Conservation (phyloP, 1,140 invertebrate genomes). For the Cylas formicarius region DNA sequence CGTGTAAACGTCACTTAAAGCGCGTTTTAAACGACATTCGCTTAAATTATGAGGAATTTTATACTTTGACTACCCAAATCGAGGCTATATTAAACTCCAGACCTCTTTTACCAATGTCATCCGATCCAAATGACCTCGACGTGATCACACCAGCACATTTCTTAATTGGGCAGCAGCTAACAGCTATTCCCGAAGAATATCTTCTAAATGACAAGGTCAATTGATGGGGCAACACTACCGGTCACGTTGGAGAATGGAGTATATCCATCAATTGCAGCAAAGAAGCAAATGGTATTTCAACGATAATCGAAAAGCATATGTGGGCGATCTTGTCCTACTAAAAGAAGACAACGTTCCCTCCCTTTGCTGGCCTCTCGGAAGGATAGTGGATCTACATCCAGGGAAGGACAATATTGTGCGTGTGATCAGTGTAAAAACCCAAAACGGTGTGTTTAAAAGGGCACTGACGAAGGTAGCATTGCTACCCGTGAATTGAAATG, state of each 20-base stretch:
- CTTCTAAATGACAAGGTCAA: constrained; percentile 16
- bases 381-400: constrained; percentile 33
- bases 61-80: constrained; percentile 29
- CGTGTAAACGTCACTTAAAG: constrained; percentile 22
- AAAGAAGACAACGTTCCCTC: constrained; percentile 24
- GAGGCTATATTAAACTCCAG: constrained; percentile 35
- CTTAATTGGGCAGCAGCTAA: constrained; percentile 31
- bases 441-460: background rate
- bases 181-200: constrained; percentile 32
- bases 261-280: constrained; percentile 25
- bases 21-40: constrained; percentile 24
- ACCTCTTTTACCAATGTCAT: constrained; percentile 19
- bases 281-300: constrained; percentile 20
- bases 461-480: too few relatives aligned
- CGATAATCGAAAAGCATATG: background rate
- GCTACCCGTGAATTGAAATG: too few relatives aligned
- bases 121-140: constrained; percentile 28
- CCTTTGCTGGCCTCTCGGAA: constrained; percentile 30
- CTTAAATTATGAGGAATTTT: constrained; percentile 34
- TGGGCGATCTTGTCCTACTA: constrained; percentile 19
- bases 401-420: constrained; percentile 34
- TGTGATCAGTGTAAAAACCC: constrained; percentile 28
- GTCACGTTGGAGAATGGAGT: constrained; percentile 28
- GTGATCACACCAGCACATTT: constrained; percentile 37
- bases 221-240: constrained; percentile 26